Base-by-base conservation (phyloP, 2,797 vertebrate genomes). In the Ataeniobius toweri region DNA sequence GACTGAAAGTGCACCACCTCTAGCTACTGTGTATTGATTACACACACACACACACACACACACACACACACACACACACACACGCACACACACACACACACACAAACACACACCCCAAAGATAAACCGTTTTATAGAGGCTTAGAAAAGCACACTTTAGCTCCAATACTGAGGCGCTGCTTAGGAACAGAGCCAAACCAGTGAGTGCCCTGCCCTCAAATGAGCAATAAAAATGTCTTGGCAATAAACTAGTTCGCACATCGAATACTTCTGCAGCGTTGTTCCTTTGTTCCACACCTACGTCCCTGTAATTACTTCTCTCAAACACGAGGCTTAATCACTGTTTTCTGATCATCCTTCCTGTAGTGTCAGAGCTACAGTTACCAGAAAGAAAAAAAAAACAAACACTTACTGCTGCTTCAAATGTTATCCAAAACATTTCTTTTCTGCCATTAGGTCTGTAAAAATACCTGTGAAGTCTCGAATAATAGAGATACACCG, bases 211-310 rank as follows among this genome's bases (percentile, higher is more conserved):
- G 67, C 69, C 85, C 75, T 89, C 81, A 77, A 73, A 89, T 69
- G 68, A 84, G 80, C 88, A 86, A 85, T 88, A 83, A 86, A 86
- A 82, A 82, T 77, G 86, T 85, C 80, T 77, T 59, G 22, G 41
- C 56, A 75, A 80, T 88, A 83, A 87, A 87, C 78, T 61, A 69
- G 67, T 79, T 72, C 63, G 76, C 71, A 75, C 74, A 74, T 79
- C 74, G 73, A 88, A 85, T 83, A 78, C 72, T 87, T 86, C 7
- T 75, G 78, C 51, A 76, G 36, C 86, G 89, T 84, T 72, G 79
- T 78, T 79, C 83, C 80, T 90, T 84, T 77, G 79, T 84, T 92
- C 74, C 70, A 85, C 84, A 88, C 85, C 83, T 80, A 84, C 81
- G 75, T 89, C 81, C 80, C 79, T 83, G 28, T 80, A 85, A 69